Evolutionary conservation across 2,888 invertebrate species (phyloP).

Genomic region (Pimpla rufipes): DNA sequence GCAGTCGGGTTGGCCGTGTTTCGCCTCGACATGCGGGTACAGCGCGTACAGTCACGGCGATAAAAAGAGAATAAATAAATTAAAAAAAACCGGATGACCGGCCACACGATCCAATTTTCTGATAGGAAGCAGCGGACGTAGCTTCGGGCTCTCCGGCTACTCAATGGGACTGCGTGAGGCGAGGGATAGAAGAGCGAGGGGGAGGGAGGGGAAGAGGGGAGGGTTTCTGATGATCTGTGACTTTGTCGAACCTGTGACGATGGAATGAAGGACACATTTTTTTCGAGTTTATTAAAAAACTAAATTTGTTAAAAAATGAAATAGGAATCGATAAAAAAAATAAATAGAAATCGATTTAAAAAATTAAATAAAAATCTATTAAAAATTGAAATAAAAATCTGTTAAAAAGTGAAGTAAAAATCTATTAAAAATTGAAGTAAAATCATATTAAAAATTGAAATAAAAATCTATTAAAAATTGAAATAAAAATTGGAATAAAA

Average conservation of each 20-base stretch:
- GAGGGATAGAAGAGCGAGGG: neutral
- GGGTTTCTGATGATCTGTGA: neutral
- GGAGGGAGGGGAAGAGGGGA: too few species aligned
- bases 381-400: too few species aligned
- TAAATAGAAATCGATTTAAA: too few species aligned
- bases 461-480: too few species aligned
- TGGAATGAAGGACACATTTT: neutral
- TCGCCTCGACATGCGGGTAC: conserved; percentile 72
- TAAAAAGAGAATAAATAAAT: conserved; percentile 62
- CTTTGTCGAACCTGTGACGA: conserved; percentile 7
- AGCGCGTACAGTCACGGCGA: conserved; percentile 76
- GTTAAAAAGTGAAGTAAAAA: too few species aligned
- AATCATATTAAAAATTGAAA: too few species aligned
- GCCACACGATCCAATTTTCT: conserved; percentile 80
- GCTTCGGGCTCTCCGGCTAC: neutral
- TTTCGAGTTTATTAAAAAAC: neutral
- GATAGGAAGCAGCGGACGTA: conserved; percentile 69
- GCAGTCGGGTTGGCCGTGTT: conserved; percentile 58
- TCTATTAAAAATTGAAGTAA: too few species aligned
- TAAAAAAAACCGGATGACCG: conserved; percentile 45
- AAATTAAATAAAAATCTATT: too few species aligned
- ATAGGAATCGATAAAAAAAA: too few species aligned
- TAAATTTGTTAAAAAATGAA: neutral
- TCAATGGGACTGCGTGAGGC: conserved; percentile 1
- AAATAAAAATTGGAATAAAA: too few species aligned